These are phyloP conservation scores for Watsonalla cultraria DNA, from an alignment of 2,888 invertebrate genomes.

Conservation along the genomic window DNA sequence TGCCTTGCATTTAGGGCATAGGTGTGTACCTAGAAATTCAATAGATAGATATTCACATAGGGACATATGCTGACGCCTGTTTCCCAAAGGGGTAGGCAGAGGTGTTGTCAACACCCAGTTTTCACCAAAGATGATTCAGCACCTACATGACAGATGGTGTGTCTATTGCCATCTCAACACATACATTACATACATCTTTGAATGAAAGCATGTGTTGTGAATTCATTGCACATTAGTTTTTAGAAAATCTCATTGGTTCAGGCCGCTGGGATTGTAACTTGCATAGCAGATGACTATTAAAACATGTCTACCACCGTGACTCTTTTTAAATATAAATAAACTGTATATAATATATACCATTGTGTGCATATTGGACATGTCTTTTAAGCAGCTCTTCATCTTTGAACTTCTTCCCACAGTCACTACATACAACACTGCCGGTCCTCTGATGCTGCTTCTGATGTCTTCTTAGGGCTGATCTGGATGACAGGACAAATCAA, in stretches of 20 bases:
- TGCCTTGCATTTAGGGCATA: conserved; percentile 51
- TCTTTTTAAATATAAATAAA: not conserved
- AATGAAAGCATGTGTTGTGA: too few species aligned
- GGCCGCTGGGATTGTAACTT: not conserved
- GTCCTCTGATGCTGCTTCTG: conserved; percentile 64
- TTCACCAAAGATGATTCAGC: too few species aligned
- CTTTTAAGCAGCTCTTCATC: conserved; percentile 58
- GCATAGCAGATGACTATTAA: conserved; percentile 2
- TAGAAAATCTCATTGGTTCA: too few species aligned
- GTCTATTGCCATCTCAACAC: too few species aligned
- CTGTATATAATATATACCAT: conserved; percentile 43
- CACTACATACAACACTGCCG: conserved; percentile 47
- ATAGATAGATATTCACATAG: too few species aligned
- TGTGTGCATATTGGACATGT: conserved; percentile 67
- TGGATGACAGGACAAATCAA: conserved; percentile 23
- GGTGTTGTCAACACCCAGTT: too few species aligned
- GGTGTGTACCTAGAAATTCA: conserved; percentile 44
- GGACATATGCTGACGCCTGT: too few species aligned
- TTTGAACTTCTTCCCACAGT: conserved; percentile 55
- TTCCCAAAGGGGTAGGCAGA: too few species aligned
- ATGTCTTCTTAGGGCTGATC: conserved; percentile 63
- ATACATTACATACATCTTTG: too few species aligned
- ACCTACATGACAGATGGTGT: too few species aligned
- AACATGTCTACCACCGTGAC: not conserved
- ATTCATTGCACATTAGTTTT: too few species aligned